phyloP scores from a whole-genome alignment of 1,140 invertebrate species.

The Arion vulgaris region DNA sequence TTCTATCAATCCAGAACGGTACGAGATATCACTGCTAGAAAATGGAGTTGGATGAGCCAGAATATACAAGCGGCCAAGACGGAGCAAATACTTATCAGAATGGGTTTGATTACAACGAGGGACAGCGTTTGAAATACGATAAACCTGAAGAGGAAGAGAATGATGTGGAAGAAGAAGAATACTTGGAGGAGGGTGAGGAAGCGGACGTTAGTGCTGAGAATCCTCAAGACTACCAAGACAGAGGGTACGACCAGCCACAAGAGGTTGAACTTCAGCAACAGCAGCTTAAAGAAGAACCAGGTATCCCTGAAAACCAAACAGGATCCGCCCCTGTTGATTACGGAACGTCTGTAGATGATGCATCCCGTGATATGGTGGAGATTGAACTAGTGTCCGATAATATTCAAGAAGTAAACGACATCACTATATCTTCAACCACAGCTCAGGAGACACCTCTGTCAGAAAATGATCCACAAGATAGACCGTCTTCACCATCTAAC shows the following conservation, averaged over 20 bases:
- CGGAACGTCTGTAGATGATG: neutral
- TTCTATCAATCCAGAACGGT: too few species aligned
- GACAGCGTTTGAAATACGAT: too few species aligned
- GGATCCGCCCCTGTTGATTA: neutral
- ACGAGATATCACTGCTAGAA: neutral
- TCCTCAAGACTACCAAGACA: neutral
- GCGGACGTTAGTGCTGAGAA: neutral
- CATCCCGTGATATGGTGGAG: neutral
- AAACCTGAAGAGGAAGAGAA: neutral
- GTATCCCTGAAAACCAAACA: neutral
- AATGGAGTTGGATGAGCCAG: neutral
- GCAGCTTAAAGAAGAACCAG: neutral
- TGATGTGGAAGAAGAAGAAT: neutral
- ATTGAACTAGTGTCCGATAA: neutral
- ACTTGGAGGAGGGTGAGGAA: neutral
- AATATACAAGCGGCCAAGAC: neutral
- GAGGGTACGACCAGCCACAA: neutral
- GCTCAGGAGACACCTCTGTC: neutral
- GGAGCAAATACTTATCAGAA: neutral
- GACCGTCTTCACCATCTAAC: neutral
- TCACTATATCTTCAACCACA: neutral
- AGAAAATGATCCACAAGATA: neutral
- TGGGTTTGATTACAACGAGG: neutral
- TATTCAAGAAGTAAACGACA: neutral
- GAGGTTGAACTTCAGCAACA: neutral